Conservation (phyloP, 2,113 vertebrate genomes). For the Sitta europaea region DNA sequence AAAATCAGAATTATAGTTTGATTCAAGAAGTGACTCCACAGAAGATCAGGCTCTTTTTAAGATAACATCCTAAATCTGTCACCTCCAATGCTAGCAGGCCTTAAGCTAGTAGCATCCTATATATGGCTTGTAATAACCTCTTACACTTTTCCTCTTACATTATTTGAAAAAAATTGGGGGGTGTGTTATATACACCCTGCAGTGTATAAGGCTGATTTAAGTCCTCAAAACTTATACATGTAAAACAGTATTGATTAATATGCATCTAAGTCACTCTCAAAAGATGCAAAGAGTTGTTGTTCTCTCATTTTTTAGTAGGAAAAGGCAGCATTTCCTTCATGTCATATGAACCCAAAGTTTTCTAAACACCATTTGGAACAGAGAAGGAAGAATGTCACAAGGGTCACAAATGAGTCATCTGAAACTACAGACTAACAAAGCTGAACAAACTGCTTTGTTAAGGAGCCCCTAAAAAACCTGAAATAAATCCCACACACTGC, state of each 20-base stretch:
- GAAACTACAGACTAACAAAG: background rate
- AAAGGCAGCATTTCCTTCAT: background rate
- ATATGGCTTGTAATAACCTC: background rate
- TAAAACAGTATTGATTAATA: background rate
- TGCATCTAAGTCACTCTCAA: background rate
- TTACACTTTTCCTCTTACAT: background rate
- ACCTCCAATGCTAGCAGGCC: background rate
- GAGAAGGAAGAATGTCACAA: background rate
- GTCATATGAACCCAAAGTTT: background rate
- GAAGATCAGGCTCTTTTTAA: background rate
- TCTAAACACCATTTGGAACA: background rate
- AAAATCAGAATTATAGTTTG: background rate
- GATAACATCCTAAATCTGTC: background rate
- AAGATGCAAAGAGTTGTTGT: background rate
- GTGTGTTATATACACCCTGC: background rate
- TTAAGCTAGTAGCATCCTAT: background rate
- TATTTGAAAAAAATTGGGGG: accelerated
- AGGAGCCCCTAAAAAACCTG: background rate
- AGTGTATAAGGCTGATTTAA: background rate
- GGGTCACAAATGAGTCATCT: background rate
- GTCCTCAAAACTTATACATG: background rate
- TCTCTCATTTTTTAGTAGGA: background rate
- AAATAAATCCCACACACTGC: background rate
- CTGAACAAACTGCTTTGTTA: background rate
- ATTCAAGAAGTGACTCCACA: background rate